Conservation (phyloP, 1,140 invertebrate genomes). For the Nixonia krombeini region DNA sequence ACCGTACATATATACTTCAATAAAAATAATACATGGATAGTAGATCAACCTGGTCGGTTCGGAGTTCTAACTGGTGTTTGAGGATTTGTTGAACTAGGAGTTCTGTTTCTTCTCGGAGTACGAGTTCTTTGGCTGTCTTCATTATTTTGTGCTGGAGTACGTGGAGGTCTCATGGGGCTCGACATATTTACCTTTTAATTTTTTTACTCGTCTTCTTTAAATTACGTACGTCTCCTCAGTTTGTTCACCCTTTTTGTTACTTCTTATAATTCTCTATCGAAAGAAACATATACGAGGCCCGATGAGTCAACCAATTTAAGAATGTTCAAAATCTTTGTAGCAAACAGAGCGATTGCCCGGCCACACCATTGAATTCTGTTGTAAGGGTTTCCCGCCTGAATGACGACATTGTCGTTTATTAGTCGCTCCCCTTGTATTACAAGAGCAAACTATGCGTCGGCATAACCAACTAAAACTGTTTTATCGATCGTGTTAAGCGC, state of each 20-base stretch:
- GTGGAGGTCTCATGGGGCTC: slow-evolving; percentile 60
- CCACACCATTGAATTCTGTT: too few species aligned
- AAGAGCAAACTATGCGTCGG: too few species aligned
- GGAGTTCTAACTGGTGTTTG: slow-evolving; percentile 39
- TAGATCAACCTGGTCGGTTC: slow-evolving; percentile 28
- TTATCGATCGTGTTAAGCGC: too few species aligned
- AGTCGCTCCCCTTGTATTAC: too few species aligned
- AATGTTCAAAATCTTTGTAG: too few species aligned
- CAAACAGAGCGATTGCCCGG: background rate
- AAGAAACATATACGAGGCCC: background rate
- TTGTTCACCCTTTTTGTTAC: background rate
- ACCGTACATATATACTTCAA: too few species aligned
- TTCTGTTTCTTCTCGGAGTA: slow-evolving; percentile 46
- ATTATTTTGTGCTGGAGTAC: slow-evolving; percentile 44
- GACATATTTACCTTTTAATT: too few species aligned
- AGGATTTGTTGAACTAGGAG: slow-evolving; percentile 41
- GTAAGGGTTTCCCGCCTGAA: too few species aligned
- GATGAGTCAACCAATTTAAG: too few species aligned
- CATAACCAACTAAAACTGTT: too few species aligned
- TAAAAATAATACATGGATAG: background rate
- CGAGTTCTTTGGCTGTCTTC: slow-evolving; percentile 29
- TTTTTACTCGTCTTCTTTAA: too few species aligned
- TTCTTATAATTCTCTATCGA: background rate
- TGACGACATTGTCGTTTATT: too few species aligned
- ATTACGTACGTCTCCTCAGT: background rate